Evolutionary conservation across 2,113 vertebrate species (phyloP).

Genomic region (Trichechus manatus): DNA sequence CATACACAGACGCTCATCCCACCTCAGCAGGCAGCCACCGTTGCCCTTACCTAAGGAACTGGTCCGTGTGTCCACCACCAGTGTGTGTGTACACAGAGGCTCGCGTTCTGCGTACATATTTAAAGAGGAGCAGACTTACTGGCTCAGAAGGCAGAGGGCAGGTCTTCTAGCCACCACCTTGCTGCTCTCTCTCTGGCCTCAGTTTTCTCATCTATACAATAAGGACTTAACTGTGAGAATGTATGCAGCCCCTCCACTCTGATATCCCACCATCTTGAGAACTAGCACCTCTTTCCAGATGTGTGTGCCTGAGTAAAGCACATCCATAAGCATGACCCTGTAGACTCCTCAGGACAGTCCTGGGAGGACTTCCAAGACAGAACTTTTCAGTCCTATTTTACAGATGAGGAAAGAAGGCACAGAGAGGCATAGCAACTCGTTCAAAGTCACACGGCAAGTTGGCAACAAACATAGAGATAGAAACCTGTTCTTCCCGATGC

Average conservation of each 20-base stretch:
- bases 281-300: not conserved
- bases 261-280: not conserved
- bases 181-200: not conserved
- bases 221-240: not conserved
- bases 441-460: constrained; percentile 63
- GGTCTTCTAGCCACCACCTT: not conserved
- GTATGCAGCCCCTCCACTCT: not conserved
- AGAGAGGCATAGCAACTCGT: constrained; percentile 54
- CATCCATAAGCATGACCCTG: not conserved
- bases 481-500: not conserved
- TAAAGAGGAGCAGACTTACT: not conserved
- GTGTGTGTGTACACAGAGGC: not conserved
- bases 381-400: not conserved
- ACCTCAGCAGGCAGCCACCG: not conserved
- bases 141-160: not conserved
- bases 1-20: not conserved
- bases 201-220: not conserved
- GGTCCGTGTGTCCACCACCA: fast-evolving
- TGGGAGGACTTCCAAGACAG: not conserved
- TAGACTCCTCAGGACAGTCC: not conserved
- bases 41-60: not conserved
- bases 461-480: not conserved
- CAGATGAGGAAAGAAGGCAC: not conserved
- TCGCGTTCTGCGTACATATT: not conserved
- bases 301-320: not conserved